Base-by-base conservation (phyloP, 2,797 vertebrate species). In the Cryptoblepharus egeriae region DNA sequence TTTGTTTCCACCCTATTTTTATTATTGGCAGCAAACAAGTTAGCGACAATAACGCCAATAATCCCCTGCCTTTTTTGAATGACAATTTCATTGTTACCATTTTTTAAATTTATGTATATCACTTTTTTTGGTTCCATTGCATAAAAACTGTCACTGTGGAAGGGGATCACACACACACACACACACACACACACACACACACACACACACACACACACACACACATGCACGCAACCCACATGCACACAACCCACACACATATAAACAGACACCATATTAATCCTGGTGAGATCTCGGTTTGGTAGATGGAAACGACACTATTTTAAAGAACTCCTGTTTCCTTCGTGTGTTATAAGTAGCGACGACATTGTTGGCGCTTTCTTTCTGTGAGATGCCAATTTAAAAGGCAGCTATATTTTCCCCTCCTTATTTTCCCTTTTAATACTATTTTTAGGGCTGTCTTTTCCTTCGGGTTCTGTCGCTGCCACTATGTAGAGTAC, bases 51-150 rank as follows among this genome's bases (percentile, higher is more conserved):
- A 45, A 45, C 42, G 5, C 0, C 2, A 64, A 32, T 5, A 2
- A 2, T 30, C n/a, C n/a, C n/a, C 75, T 78, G 30, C 69, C 39
- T 63, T 37, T 0, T 69, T 49, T 68, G 88, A 74, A 3, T 11
- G 88, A 42, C 85, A 79, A 60, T 39, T 13, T 75, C 28, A 60
- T 81, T 72, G 77, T 81, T 28, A 58, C 24, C n/a, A 10, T 49
- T 55, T 24, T 37, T 84, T 45, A 55, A n/a, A 58, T 69, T 81
- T 81, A 71, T 65, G 73, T 63, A 58, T 87, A 70, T 80, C 77
- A 45, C 5, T 0, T 35, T 65, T 30, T 83, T 63, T 68, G 11
- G 15, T 1, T 2, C 0, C 0, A 18, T 60, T 24, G 22, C 57
- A 81, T 84, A 81, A 35, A 57, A 83, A 71, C 5, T 22, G 39